phyloP scores from a whole-genome alignment of 1,140 invertebrate genomes.

The Euwallacea fornicatus region DNA sequence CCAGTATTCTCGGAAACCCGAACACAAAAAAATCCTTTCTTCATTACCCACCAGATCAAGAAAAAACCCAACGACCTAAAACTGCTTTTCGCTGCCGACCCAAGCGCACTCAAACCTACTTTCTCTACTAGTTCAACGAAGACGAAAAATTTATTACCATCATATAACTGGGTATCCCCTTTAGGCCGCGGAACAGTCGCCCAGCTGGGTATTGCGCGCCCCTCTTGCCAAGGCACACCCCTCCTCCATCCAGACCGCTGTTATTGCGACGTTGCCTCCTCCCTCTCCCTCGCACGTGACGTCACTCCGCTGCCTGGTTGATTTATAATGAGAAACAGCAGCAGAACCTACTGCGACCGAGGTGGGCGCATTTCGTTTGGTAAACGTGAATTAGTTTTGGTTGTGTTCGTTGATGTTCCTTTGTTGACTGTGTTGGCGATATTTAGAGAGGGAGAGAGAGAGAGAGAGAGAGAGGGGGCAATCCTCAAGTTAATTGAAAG shows the following conservation, averaged over 20 bases:
- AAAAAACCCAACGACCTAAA: background rate
- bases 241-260: slow-evolving; percentile 20
- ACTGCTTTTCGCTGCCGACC: slow-evolving; percentile 23
- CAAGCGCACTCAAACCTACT: slow-evolving; percentile 39
- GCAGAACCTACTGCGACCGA: slow-evolving; percentile 40
- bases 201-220: slow-evolving; percentile 9
- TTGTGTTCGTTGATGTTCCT: background rate
- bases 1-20: no score
- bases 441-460: no score
- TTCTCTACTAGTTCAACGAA: slow-evolving; percentile 37
- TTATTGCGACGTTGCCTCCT: slow-evolving; percentile 30
- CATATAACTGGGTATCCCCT: slow-evolving; percentile 41
- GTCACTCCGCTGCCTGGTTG: slow-evolving; percentile 48
- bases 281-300: slow-evolving; percentile 44
- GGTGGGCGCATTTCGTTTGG: slow-evolving; percentile 32
- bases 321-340: slow-evolving; percentile 52
- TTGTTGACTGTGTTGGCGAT: no score
- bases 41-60: no score
- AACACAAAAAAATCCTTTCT: no score
- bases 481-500: no score
- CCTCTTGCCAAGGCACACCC: slow-evolving; percentile 14
- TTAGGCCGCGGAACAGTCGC: slow-evolving; percentile 28
- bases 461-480: no score
- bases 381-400: slow-evolving; percentile 18
- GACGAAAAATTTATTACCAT: slow-evolving; percentile 38